Base-by-base conservation (phyloP, 2,888 invertebrate species). In the Bombylius discolor region DNA sequence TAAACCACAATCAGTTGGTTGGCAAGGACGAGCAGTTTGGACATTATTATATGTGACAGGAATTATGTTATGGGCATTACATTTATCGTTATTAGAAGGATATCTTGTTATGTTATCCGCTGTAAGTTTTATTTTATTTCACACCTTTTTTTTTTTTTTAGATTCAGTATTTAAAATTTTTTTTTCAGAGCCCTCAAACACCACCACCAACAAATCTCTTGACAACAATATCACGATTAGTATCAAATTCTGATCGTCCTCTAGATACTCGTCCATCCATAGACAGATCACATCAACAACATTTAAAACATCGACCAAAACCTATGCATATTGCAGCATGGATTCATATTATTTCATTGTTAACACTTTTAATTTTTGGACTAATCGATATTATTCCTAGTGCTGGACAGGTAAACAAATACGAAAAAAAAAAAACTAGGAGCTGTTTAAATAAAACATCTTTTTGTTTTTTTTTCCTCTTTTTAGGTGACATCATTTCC, bases 1-100 rank as follows among this genome's bases (percentile, higher is more conserved):
- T 57, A 74, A 74, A 64, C 58, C 61, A 5, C 61, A 60, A 59
- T 53, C 58, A 32, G 61, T 62, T 48, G 65, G 64, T 45, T 79
- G 79, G 79, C 76, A 77, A 54, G 73, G 73, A 34, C 76, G 79
- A 62, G 76, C 78, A 6, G 69, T 77, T 53, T 81, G 81, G 81
- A 78, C 79, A 5, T 70, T 78, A 32, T 69, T 79, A 49, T 81
- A 80, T 62, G 76, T 80, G 53, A 66, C 73, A 36, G 78, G 78
- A 8, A 70, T 80, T 46, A 77, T 76, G 11, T 65, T 77, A 36
- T 80, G 79, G 68, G 74, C 79, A 32, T 75, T 77, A 61, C 77
- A 77, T 58, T 63, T 64, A 56, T 64, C 67, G 8, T 58, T 65
- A 23, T 59, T 64, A 33, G 66, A 66, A 56, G 65, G 65, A 52